phyloP scores from a whole-genome alignment of 2,797 vertebrate species.

The Astyanax mexicanus region DNA sequence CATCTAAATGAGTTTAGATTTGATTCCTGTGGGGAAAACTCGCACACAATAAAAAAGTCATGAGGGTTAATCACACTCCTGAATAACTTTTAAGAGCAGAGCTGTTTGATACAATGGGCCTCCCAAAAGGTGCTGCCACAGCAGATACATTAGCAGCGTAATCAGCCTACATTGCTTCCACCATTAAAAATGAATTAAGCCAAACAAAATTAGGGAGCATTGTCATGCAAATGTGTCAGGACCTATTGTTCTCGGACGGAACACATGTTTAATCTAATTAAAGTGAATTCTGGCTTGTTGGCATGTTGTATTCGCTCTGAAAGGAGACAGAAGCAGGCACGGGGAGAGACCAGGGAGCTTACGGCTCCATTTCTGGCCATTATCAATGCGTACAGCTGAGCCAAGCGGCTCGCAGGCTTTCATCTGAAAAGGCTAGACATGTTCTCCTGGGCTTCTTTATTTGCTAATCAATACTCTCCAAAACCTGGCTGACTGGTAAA shows the following conservation, averaged over 20 bases:
- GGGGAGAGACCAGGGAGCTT: slow-evolving; percentile 40
- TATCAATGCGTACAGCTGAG: slow-evolving; percentile 37
- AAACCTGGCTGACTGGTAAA: slow-evolving; percentile 61
- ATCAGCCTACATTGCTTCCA: slow-evolving; percentile 65
- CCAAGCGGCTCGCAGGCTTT: slow-evolving; percentile 4
- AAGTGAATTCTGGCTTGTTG: slow-evolving; percentile 69
- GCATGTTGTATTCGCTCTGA: slow-evolving; percentile 54
- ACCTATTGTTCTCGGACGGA: slow-evolving; percentile 69
- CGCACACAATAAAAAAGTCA: slow-evolving; percentile 74
- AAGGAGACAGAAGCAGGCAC: slow-evolving; percentile 44
- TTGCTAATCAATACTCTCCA: slow-evolving; percentile 48
- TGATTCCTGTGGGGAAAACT: slow-evolving; percentile 66
- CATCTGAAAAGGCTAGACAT: slow-evolving; percentile 18
- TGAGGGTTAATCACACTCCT: slow-evolving; percentile 75
- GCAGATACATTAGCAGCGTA: slow-evolving; percentile 69
- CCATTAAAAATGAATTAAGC: slow-evolving; percentile 77
- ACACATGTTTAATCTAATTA: slow-evolving; percentile 78
- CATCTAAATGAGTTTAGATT: slow-evolving; percentile 69
- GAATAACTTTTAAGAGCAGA: slow-evolving; percentile 70
- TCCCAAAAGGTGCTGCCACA: slow-evolving; percentile 45
- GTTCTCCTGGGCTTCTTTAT: slow-evolving; percentile 26
- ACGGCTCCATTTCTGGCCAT: slow-evolving; percentile 38
- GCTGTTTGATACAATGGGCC: slow-evolving; percentile 63
- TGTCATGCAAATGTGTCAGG: slow-evolving; percentile 73
- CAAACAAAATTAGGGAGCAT: slow-evolving; percentile 72